A percentile compares a stretch with the other conserved stretches of the same genome.
phyloP scores from a whole-genome alignment of 2,888 invertebrate species.

The Thumatha senex region DNA sequence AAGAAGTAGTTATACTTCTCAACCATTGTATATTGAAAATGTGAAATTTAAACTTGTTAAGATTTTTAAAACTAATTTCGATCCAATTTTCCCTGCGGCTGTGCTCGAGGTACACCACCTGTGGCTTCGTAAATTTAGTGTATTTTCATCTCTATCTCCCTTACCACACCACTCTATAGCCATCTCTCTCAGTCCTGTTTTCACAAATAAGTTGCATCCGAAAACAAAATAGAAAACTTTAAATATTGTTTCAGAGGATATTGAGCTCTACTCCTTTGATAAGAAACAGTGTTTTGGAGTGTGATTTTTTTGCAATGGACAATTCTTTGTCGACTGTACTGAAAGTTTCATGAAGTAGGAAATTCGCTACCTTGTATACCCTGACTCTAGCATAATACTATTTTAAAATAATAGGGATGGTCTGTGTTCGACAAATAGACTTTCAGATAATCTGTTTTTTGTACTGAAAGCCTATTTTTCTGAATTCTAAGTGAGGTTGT shows the following conservation, averaged over 20 bases:
- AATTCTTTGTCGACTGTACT: constrained; percentile 66
- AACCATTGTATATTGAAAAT: too few species aligned
- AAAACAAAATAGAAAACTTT: constrained; percentile 80
- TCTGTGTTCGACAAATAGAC: neutral
- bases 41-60: too few species aligned
- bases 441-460: neutral
- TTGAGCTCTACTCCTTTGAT: constrained; percentile 30
- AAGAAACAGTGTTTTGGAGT: constrained; percentile 44
- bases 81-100: constrained; percentile 49
- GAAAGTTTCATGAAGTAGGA: constrained; percentile 73
- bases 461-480: neutral
- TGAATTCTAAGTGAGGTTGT: too few species aligned
- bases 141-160: constrained; percentile 60
- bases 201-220: constrained; percentile 82
- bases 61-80: constrained; percentile 21
- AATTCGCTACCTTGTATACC: constrained; percentile 70
- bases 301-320: constrained; percentile 34
- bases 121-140: constrained; percentile 82
- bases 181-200: constrained; percentile 70
- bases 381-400: constrained; percentile 79
- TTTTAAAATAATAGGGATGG: constrained; percentile 74
- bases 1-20: too few species aligned
- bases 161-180: constrained; percentile 32
- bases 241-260: constrained; percentile 38
- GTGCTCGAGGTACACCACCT: constrained; percentile 81